These are phyloP conservation scores for Caranx ignobilis DNA, from an alignment of 2,113 vertebrate species.

Conservation along the genomic window DNA sequence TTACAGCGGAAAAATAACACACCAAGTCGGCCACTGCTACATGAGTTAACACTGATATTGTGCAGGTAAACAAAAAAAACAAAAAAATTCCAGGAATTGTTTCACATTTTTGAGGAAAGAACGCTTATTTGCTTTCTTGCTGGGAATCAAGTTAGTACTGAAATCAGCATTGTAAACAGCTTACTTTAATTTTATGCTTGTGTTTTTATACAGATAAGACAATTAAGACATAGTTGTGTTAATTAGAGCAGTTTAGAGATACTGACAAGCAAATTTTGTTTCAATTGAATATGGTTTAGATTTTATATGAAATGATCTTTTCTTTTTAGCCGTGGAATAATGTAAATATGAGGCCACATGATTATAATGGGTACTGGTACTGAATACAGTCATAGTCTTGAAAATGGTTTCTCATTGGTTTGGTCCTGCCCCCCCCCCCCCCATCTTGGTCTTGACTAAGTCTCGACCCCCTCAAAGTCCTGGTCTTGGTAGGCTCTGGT, in stretches of 20 bases:
- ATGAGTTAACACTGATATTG: neutral
- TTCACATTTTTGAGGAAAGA: neutral
- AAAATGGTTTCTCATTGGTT: too few species aligned
- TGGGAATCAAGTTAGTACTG: neutral
- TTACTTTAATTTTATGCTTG: neutral
- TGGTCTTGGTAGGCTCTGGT: too few species aligned
- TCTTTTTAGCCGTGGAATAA: too few species aligned
- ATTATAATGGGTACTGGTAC: too few species aligned
- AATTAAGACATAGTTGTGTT: neutral
- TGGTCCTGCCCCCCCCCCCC: too few species aligned
- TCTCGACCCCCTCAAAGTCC: too few species aligned
- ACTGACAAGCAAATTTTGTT: neutral
- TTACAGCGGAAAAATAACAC: neutral
- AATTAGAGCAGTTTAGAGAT: neutral
- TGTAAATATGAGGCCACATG: too few species aligned
- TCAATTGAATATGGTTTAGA: too few species aligned
- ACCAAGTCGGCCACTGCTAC: neutral
- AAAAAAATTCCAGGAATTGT: neutral
- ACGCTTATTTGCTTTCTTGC: neutral
- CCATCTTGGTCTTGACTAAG: too few species aligned
- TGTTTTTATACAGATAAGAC: neutral
- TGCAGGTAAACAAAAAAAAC: neutral
- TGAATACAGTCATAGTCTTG: too few species aligned
- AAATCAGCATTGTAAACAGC: neutral
- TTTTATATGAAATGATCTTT: too few species aligned